Base-by-base conservation (phyloP, 2,888 invertebrate genomes). In the Orgyia antiqua region DNA sequence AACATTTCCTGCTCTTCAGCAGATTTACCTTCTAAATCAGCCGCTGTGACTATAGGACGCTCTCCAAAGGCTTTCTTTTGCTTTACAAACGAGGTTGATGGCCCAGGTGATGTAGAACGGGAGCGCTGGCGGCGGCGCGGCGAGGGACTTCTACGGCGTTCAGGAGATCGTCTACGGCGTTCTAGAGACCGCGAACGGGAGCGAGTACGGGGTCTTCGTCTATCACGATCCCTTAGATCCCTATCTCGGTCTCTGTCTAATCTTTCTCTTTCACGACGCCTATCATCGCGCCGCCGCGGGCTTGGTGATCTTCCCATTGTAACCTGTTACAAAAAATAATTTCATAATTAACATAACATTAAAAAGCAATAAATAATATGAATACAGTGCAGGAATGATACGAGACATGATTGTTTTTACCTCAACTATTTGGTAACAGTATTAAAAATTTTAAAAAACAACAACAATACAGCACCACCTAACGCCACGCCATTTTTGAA, bases 1-100 rank as follows among this genome's bases (percentile, higher is more conserved):
- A 97, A 91, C 97, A 99, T 98, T 71, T 96, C 96, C 55, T 95
- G 93, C 75, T 97, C 96, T 58, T 96, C 96, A 1, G 94, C 92
- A 12, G 93, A 91, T 80, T 97, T 96, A 11, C 96, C 97, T 76
- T 94, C 94, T 51, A 97, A 86, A 75, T 97, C 96, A 9, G 94
- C 94, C 42, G 94, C 96, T 60, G 90, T 89, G 44, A 93, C 88
- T 47, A 89, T 88, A 10, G 92, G 92, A 31, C 91, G 88, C 53
- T 91, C 91, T 15, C 75, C 69, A 43, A 78, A 82, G 1, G 71
- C 67, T 35, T 82, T 84, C 37, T 68, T 78, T 1, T 71, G 71
- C 40, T 77, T 82, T 2, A 64, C 62, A 54, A 84, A 83, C 13
- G 82, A 75, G 10, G 75, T 62, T 51, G 88, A 53, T 28, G 86